A percentile compares a stretch with the other conserved stretches of the same genome.
These are phyloP conservation scores for Equus przewalskii DNA, from an alignment of 2,113 vertebrate species.

Conservation along the genomic window DNA sequence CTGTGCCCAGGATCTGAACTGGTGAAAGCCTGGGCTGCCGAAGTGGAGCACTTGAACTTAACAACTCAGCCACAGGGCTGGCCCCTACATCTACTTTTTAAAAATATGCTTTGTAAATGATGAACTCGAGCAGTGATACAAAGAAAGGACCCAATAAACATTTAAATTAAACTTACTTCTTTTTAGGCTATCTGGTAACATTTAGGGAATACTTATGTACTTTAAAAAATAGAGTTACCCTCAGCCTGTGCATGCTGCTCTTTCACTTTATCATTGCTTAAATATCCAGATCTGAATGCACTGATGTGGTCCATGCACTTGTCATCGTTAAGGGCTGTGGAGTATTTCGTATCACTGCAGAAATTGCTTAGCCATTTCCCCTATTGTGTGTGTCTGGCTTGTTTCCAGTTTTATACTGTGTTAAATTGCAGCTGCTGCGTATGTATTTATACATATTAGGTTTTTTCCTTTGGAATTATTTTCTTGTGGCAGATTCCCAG, in stretches of 20 bases:
- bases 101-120: background rate
- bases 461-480: background rate
- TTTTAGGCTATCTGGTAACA: background rate
- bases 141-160: background rate
- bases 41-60: no score
- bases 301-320: fast-evolving
- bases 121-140: background rate
- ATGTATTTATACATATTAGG: background rate
- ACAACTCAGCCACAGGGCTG: no score
- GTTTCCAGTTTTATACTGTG: background rate
- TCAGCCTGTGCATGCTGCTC: background rate
- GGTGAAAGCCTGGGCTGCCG: no score
- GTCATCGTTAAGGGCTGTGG: background rate
- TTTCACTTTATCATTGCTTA: background rate
- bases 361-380: background rate
- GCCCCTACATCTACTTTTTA: background rate
- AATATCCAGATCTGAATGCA: background rate
- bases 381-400: background rate
- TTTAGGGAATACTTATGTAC: background rate
- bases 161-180: background rate
- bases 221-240: background rate
- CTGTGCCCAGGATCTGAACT: no score
- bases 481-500: background rate
- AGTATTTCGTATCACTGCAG: background rate
- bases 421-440: background rate